Base-by-base conservation (phyloP, 2,113 vertebrate species). In the Martes martes region DNA sequence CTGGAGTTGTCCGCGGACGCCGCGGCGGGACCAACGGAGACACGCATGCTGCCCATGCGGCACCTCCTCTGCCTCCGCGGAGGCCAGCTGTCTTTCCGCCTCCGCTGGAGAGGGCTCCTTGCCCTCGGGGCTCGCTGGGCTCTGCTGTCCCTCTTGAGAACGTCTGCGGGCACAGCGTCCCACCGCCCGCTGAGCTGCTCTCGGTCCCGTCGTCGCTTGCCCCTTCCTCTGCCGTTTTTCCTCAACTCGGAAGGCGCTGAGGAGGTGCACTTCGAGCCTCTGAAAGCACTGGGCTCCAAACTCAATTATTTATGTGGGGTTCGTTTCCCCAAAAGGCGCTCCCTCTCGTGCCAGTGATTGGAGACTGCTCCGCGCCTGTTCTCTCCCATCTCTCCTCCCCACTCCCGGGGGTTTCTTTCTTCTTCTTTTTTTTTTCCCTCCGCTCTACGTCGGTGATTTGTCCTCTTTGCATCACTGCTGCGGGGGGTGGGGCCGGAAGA, bases 1-100 rank as follows among this genome's bases (percentile, higher is more conserved):
- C 96, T 98, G 85, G 91, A 93, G 95, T 98, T 98, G 86, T 79
- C 42, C 7, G 26, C 47, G 0, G 52, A 19, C 13, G 10, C 81
- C 1, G 16, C 67, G 6, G 42, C 11, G n/a, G 94, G 55, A 76
- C 67, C 39, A 5, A 28, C 18, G 4, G 92, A 47, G 65, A 97
- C 85, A 36, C 71, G 63, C 97, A 96, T 94, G 90, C 80, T 63
- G 94, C 78, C 63, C 28, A 0, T 1, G 24, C 55, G 26, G 94
- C 5, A 19, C 28, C 57, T 15, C 4, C 11, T 33, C 1, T 8
- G 57, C 36, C 23, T 59, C n/a, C 0, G 18, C 19, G n/a, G 87
- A 85, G 47, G 50, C 50, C 69, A 0, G 14, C 55, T 61, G 33
- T 45, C 26, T 42, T 16, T 8, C 26, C 2, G 5, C 94, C 31